Evolutionary conservation across 2,113 vertebrate species (phyloP), one percentile per base, ranked within the genome.

Genomic region (Dicaeum eximium): DNA sequence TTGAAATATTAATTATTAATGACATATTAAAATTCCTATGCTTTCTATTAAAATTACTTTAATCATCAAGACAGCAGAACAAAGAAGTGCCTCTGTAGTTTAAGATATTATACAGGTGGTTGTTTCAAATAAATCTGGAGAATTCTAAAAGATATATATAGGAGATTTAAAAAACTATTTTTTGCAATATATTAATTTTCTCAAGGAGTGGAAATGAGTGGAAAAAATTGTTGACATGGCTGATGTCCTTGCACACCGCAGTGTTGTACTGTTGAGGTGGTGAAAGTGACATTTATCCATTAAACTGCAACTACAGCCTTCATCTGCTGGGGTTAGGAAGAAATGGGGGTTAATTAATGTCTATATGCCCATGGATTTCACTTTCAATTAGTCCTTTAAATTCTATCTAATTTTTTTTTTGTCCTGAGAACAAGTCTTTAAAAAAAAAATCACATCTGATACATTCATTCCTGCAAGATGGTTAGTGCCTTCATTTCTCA

Each of bases 401-500:
- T 90, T 78, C 25, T 54, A 24, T 37, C 30, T 82, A 64, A 19
- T 4, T 5, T 35, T 19, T 42, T 6, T 45, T 44, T 70, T 35
- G 64, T 45, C 9, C n/a, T 72, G 19, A 83, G 66, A 92, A 72
- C 2, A 2, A 22, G 37, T 57, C 19, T 61, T 75, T 33, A 83
- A 45, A 77, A 75, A 85, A 84, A 51, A 67, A 80, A 48, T 78
- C 44, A 53, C 3, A 9, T 40, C 47, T 62, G 28, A 73, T 85
- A 56, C 6, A 6, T 85, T 95, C 50, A 42, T 91, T 90, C 74
- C 90, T 81, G 50, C n/a, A 82, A 80, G 74, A 85, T 86, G 33
- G 80, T 81, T 74, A 79, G 53, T 42, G 53, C 84, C 74, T 96
- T 95, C 86, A 61, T 67, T 91, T 85, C 80, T 91, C 87, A 93